These are phyloP conservation scores for Poeciliopsis paucimaculata DNA, from an alignment of 2,797 vertebrate species.

Conservation along the genomic window DNA sequence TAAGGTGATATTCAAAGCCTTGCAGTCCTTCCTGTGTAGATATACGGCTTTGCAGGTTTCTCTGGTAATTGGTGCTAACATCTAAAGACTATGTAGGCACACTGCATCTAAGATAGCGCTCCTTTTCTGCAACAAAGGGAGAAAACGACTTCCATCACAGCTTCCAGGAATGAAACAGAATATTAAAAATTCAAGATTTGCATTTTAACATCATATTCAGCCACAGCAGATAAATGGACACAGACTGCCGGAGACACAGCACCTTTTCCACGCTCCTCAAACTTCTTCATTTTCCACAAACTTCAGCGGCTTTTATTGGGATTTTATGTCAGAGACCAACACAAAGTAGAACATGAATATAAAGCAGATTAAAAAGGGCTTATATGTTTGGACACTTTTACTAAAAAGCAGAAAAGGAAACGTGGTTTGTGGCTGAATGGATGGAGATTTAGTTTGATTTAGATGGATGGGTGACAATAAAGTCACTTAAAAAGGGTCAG, in stretches of 20 bases:
- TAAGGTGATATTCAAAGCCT: constrained; percentile 58
- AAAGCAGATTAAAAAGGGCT: background rate
- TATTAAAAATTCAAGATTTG: constrained; percentile 60
- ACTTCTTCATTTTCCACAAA: background rate
- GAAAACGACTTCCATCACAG: constrained; percentile 35
- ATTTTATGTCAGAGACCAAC: background rate
- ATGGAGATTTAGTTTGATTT: background rate
- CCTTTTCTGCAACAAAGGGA: constrained; percentile 37
- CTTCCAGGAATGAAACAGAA: constrained; percentile 27
- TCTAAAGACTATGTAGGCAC: constrained; percentile 56
- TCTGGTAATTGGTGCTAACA: constrained; percentile 68
- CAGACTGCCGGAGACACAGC: constrained; percentile 47
- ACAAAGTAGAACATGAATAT: background rate
- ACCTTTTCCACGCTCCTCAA: background rate
- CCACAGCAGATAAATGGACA: constrained; percentile 51
- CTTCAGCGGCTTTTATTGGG: background rate
- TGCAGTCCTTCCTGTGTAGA: constrained; percentile 33
- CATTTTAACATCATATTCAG: constrained; percentile 53
- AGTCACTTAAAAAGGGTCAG: background rate
- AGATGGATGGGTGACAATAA: background rate
- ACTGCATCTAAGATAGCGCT: constrained; percentile 21
- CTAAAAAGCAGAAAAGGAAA: background rate
- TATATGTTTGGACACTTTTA: background rate
- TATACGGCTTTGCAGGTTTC: constrained; percentile 59
- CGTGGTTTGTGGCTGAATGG: background rate